Conservation (phyloP, 2,888 invertebrate genomes). For the Cheilosia vernalis region DNA sequence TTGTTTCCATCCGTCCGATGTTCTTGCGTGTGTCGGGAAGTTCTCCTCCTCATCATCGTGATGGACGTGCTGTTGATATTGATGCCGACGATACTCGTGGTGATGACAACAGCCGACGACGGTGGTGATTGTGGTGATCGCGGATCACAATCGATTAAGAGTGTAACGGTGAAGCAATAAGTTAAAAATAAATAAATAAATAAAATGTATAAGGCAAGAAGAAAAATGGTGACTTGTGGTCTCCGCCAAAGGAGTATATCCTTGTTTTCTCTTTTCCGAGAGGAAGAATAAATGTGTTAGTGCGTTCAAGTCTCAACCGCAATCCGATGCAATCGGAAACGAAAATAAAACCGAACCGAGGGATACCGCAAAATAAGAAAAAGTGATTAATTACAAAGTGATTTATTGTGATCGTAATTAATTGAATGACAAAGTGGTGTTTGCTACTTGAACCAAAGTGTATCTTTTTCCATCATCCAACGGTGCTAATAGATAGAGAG, state of each 20-base stretch:
- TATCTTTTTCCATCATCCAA: constrained; percentile 44
- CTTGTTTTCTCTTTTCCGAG: constrained; percentile 57
- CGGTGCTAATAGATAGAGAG: constrained; percentile 31
- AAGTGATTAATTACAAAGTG: constrained; percentile 75
- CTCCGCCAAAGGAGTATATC: constrained; percentile 57
- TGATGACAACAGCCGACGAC: constrained; percentile 50
- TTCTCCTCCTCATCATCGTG: constrained; percentile 34
- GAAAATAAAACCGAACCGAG: constrained; percentile 19
- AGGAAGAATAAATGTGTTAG: constrained; percentile 45
- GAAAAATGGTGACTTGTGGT: constrained; percentile 63
- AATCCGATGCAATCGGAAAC: constrained; percentile 43
- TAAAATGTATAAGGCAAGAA: constrained; percentile 3
- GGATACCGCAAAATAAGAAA: constrained; percentile 59
- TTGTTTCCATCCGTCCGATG: constrained; percentile 32
- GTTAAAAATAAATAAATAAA: constrained; percentile 11
- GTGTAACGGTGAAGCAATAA: constrained; percentile 66
- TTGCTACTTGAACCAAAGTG: constrained; percentile 66
- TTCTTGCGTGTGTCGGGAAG: constrained; percentile 48
- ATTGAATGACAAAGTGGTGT: constrained; percentile 75
- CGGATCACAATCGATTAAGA: constrained; percentile 68
- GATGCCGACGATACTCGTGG: constrained; percentile 41
- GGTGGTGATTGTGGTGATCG: constrained; percentile 62
- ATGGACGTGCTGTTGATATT: constrained; percentile 53
- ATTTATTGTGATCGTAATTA: constrained; percentile 75
- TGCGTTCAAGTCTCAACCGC: constrained; percentile 55